Conservation (phyloP, 92 coral and sea anemone genomes). For the Phymanthus crucifer region DNA sequence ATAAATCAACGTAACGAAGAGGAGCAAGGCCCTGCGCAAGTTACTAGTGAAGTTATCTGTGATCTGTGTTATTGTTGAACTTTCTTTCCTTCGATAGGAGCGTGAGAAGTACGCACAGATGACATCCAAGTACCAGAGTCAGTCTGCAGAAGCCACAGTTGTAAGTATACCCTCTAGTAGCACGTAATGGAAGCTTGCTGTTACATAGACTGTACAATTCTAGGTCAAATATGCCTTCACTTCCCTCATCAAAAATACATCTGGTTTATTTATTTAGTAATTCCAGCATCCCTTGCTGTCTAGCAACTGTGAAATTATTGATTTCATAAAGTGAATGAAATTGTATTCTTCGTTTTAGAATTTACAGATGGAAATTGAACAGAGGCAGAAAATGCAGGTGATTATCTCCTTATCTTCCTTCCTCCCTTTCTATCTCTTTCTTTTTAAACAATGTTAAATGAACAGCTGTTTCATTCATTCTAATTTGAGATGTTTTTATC, state of each 20-base stretch:
- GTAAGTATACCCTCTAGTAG: constrained; percentile 42
- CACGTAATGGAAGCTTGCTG: too few relatives aligned
- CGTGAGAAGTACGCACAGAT: constrained; percentile 90
- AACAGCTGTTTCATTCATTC: neutral
- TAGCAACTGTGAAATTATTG: neutral
- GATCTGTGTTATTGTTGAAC: too few relatives aligned
- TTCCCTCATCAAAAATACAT: neutral
- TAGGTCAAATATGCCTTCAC: neutral
- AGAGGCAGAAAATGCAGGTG: constrained; percentile 91
- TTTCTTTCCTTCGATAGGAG: constrained; percentile 53
- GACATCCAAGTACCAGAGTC: constrained; percentile 84
- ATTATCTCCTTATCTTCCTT: neutral
- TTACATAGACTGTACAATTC: neutral
- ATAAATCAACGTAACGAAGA: too few relatives aligned
- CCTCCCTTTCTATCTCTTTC: neutral
- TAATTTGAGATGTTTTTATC: neutral
- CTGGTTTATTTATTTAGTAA: neutral
- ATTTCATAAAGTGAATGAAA: neutral
- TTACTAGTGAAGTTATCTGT: too few relatives aligned
- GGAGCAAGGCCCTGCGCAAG: too few relatives aligned
- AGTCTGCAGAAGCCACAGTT: constrained; percentile 70
- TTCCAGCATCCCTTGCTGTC: neutral
- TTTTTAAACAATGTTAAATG: neutral
- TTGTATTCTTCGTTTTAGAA: constrained; percentile 43
- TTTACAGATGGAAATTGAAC: constrained; percentile 83